Evolutionary conservation across 1,140 invertebrate species (phyloP).

Genomic region (Drosophila melanica): DNA sequence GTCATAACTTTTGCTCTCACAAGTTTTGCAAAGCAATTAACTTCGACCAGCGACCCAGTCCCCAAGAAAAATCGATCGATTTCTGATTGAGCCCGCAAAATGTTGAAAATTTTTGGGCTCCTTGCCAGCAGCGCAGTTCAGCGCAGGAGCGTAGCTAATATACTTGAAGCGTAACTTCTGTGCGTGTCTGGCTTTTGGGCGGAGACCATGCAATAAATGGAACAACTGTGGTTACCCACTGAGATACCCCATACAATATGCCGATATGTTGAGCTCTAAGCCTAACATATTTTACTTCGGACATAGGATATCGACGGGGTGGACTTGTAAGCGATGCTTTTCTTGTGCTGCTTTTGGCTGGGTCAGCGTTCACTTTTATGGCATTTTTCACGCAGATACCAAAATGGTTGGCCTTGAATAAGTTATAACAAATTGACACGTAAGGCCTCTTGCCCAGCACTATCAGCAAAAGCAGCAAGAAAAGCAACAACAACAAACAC

Average conservation of each 20-base stretch:
- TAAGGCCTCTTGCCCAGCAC: conserved; percentile 63
- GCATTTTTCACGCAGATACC: conserved; percentile 75
- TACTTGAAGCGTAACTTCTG: conserved; percentile 53
- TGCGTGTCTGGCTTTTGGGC: conserved; percentile 17
- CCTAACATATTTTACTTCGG: not conserved
- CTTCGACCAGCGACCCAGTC: conserved; percentile 6
- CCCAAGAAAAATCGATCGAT: conserved; percentile 50
- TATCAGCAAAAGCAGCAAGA: conserved; percentile 50
- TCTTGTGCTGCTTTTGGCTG: conserved; percentile 27
- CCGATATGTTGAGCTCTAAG: not conserved
- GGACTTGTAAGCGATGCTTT: conserved; percentile 13
- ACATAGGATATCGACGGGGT: not conserved
- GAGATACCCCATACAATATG: conserved; percentile 25
- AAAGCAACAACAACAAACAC: conserved; percentile 4
- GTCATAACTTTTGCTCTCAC: conserved; percentile 27
- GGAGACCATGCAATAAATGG: conserved; percentile 19
- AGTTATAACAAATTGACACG: conserved; percentile 82
- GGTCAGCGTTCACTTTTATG: conserved; percentile 73
- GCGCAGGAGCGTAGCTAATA: conserved; percentile 51
- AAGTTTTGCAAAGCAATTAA: conserved; percentile 48
- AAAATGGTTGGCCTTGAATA: conserved; percentile 69
- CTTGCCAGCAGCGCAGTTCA: conserved; percentile 23
- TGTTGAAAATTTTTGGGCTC: conserved; percentile 46
- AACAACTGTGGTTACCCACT: not conserved
- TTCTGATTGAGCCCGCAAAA: conserved; percentile 42